phyloP scores from a whole-genome alignment of 2,888 invertebrate genomes.

The Ctena decussata region DNA sequence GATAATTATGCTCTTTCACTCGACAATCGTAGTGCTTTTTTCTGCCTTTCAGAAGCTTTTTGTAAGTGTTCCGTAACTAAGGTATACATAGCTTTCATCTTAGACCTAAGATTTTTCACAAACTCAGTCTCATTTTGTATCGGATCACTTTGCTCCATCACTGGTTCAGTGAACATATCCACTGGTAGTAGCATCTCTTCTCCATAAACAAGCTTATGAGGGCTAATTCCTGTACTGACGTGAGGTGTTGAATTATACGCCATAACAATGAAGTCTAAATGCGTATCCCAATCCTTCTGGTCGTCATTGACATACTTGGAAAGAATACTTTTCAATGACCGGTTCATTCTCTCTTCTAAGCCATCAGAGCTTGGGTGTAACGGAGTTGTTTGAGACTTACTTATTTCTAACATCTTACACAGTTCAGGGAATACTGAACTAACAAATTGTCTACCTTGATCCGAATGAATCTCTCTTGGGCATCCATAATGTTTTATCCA shows the following conservation, averaged over 20 bases:
- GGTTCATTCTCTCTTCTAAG: conserved; percentile 28
- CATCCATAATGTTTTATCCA: conserved; percentile 2
- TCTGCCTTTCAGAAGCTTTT: background rate
- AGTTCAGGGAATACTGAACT: background rate
- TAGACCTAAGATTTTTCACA: background rate
- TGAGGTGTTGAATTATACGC: background rate
- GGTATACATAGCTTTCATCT: background rate
- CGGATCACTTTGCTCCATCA: too few relatives aligned
- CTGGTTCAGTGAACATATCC: background rate
- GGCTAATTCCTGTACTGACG: background rate
- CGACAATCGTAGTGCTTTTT: background rate
- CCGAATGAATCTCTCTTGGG: background rate
- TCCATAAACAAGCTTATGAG: background rate
- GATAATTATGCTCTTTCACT: background rate
- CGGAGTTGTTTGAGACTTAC: background rate
- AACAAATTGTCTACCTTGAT: conserved; percentile 3
- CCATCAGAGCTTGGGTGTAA: conserved; percentile 30
- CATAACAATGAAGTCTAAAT: conserved; percentile 14
- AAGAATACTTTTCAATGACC: background rate
- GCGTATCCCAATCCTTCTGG: conserved; percentile 10
- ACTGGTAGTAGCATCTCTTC: background rate
- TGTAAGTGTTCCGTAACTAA: background rate
- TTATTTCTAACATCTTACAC: background rate
- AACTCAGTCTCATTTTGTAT: too few relatives aligned
- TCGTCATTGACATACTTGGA: background rate